A percentile compares a stretch with the other conserved stretches of the same genome.
Conservation (phyloP, 2,888 invertebrate genomes). For the Ellobium chinense region DNA sequence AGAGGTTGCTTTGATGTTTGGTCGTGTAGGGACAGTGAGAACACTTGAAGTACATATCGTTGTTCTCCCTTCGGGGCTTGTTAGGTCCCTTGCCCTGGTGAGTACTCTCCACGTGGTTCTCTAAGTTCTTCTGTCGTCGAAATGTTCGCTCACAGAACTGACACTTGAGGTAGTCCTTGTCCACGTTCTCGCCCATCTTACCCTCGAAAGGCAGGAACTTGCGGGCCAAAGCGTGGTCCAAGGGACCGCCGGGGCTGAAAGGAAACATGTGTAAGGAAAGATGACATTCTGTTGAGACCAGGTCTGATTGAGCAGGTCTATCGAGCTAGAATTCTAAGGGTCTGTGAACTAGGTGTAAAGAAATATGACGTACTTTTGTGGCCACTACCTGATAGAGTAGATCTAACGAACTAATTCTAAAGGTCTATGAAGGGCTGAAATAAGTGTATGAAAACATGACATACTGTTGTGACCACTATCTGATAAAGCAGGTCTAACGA, state of each 20-base stretch:
- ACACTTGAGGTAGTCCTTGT: slow-evolving; percentile 71
- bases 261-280: no score
- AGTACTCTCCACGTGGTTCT: slow-evolving; percentile 77
- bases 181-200: slow-evolving; percentile 65
- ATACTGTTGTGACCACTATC: no score
- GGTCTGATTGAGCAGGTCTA: no score
- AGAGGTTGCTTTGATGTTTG: slow-evolving; percentile 78
- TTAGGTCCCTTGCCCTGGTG: slow-evolving; percentile 75
- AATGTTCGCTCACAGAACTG: slow-evolving; percentile 75
- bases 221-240: slow-evolving; percentile 66
- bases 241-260: slow-evolving; percentile 50
- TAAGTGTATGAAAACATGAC: no score
- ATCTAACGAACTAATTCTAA: no score
- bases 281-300: no score
- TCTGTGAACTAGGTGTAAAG: no score
- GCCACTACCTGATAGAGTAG: no score
- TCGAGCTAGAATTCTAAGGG: no score
- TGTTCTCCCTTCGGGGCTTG: slow-evolving; percentile 58
- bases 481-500: no score
- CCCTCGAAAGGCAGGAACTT: slow-evolving; percentile 70
- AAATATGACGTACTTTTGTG: no score
- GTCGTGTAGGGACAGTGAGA: slow-evolving; percentile 79
- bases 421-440: no score
- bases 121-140: slow-evolving; percentile 76
- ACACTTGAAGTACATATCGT: slow-evolving; percentile 78